Conservation (phyloP, 2,888 invertebrate genomes). For the Coleophora flavipennella region DNA sequence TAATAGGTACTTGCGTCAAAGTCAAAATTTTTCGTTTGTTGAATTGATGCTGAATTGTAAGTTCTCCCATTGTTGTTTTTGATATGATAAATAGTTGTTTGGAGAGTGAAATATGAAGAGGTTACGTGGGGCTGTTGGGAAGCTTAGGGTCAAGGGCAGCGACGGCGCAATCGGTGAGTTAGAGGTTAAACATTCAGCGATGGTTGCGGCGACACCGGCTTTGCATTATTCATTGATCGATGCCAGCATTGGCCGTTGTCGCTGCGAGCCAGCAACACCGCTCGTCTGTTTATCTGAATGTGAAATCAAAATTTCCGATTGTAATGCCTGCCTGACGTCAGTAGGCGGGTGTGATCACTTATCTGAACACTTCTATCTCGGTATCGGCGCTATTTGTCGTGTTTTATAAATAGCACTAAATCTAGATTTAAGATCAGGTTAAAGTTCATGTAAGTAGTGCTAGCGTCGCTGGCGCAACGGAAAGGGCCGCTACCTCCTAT, state of each 20-base stretch:
- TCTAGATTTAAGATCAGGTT: too few relatives aligned
- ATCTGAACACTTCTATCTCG: neutral
- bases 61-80: neutral
- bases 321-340: neutral
- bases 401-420: too few relatives aligned
- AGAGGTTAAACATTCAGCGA: slow-evolving; percentile 54
- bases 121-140: too few relatives aligned
- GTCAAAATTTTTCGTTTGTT: neutral
- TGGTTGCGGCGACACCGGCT: slow-evolving; percentile 26
- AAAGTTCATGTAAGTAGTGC: too few relatives aligned
- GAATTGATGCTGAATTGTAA: neutral
- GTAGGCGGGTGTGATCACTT: neutral
- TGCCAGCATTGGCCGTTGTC: slow-evolving; percentile 21
- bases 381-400: too few relatives aligned
- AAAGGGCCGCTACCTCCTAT: too few relatives aligned
- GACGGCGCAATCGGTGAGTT: slow-evolving; percentile 44
- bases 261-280: slow-evolving; percentile 25
- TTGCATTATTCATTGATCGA: slow-evolving; percentile 62
- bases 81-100: neutral
- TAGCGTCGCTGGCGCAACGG: too few relatives aligned
- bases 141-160: slow-evolving; percentile 30
- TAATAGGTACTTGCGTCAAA: too few relatives aligned
- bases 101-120: too few relatives aligned
- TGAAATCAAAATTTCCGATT: slow-evolving; percentile 14
- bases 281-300: slow-evolving; percentile 42